Conservation (phyloP, 2,113 vertebrate species). For the Chloebia gouldiae region DNA sequence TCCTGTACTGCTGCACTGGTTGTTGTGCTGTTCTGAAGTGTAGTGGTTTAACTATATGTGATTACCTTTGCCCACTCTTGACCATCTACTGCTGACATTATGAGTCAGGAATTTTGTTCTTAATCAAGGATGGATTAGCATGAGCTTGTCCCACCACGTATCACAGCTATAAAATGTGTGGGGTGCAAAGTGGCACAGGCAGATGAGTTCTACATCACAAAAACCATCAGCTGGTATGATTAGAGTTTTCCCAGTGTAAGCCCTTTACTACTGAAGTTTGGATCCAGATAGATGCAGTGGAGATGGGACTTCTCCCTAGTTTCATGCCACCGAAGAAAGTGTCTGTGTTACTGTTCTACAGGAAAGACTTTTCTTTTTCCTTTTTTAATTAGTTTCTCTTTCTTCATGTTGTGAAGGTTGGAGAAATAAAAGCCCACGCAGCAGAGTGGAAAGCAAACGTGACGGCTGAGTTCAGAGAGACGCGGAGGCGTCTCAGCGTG, state of each 20-base stretch:
- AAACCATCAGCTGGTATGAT: background rate
- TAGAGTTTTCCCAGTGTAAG: background rate
- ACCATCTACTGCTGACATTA: background rate
- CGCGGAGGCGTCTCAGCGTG: conserved; percentile 88
- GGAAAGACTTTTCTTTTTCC: background rate
- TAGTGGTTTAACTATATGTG: background rate
- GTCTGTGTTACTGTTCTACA: background rate
- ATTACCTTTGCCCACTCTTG: background rate
- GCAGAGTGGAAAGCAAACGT: conserved; percentile 98
- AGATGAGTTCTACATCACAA: background rate
- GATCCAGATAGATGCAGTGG: background rate
- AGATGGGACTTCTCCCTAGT: background rate
- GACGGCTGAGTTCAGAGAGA: conserved; percentile 94
- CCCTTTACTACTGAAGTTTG: background rate
- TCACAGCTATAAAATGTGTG: background rate
- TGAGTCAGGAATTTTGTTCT: background rate
- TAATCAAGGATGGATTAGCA: background rate
- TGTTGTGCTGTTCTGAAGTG: background rate
- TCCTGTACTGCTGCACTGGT: background rate
- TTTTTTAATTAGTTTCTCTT: background rate
- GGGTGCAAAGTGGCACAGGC: background rate
- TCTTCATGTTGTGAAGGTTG: conserved; percentile 77
- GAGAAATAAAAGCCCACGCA: conserved; percentile 93
- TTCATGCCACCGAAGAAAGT: background rate
- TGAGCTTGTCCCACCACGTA: background rate